Evolutionary conservation across 2,888 invertebrate genomes (phyloP).

Genomic region (Apamea monoglypha): DNA sequence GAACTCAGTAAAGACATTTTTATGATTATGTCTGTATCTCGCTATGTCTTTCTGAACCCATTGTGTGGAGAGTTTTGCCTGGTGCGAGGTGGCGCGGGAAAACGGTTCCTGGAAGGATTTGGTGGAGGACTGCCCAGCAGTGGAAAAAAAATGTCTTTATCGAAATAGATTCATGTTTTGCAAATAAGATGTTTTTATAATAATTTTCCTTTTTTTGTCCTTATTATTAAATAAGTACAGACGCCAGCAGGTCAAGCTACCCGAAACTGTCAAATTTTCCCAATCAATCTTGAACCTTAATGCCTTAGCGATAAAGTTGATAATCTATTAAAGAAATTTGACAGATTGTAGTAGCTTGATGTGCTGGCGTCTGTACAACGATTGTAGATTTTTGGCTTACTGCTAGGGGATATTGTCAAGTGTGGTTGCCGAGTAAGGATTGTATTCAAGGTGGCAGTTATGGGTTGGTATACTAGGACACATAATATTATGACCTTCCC

Average conservation of each 20-base stretch:
- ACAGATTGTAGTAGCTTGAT: too few species aligned
- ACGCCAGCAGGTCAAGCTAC: too few species aligned
- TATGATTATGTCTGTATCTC: background rate
- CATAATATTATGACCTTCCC: background rate
- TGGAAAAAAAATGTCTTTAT: too few species aligned
- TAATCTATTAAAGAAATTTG: too few species aligned
- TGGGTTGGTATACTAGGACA: too few species aligned
- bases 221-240: background rate
- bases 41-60: background rate
- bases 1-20: background rate
- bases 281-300: too few species aligned
- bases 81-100: background rate
- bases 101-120: background rate
- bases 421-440: background rate
- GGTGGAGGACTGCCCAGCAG: background rate
- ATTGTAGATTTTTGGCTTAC: background rate
- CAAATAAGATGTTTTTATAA: too few species aligned
- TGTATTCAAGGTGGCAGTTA: background rate
- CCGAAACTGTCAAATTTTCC: too few species aligned
- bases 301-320: too few species aligned
- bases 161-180: background rate
- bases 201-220: background rate
- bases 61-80: background rate
- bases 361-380: too few species aligned
- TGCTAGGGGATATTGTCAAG: background rate